A percentile compares a stretch with the other conserved stretches of the same genome.
These are phyloP conservation scores for Lycaena phlaeas DNA, from an alignment of 2,888 invertebrate species.

Conservation along the genomic window DNA sequence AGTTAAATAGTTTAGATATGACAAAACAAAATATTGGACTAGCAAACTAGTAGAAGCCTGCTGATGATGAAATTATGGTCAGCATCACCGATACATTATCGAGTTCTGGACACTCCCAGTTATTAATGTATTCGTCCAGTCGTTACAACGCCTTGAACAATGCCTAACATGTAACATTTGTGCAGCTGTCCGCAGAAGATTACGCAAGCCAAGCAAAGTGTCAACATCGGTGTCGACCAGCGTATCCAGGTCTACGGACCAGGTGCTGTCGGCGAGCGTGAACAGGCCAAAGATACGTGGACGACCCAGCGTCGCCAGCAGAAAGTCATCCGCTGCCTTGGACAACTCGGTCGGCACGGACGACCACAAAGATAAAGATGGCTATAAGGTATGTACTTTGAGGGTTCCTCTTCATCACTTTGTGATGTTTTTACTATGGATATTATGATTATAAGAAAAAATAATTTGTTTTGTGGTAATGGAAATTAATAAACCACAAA, in stretches of 20 bases:
- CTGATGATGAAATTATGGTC: too few relatives aligned
- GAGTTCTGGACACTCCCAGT: too few relatives aligned
- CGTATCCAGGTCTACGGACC: slow-evolving; percentile 73
- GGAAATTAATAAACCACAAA: too few relatives aligned
- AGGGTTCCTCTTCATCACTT: not conserved
- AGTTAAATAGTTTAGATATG: too few relatives aligned
- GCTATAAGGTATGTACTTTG: slow-evolving; percentile 73
- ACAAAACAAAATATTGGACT: too few relatives aligned
- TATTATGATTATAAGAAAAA: too few relatives aligned
- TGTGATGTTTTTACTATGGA: too few relatives aligned
- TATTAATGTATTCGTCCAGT: too few relatives aligned
- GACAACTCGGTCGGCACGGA: slow-evolving; percentile 72
- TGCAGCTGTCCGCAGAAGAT: slow-evolving; percentile 77
- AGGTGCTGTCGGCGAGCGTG: slow-evolving; percentile 65
- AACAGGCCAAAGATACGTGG: slow-evolving; percentile 78
- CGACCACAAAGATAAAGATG: slow-evolving; percentile 78
- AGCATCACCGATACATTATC: too few relatives aligned
- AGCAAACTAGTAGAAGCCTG: too few relatives aligned
- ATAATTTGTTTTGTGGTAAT: too few relatives aligned
- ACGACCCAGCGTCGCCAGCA: slow-evolving; percentile 70
- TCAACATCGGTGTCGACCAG: slow-evolving; percentile 75
- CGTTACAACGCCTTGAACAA: too few relatives aligned
- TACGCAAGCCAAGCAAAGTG: slow-evolving; percentile 77
- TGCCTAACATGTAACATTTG: slow-evolving; percentile 3
- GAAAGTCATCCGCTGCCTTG: slow-evolving; percentile 66